These are phyloP conservation scores for Hymenochirus boettgeri DNA, from an alignment of 2,113 vertebrate genomes.

Conservation along the genomic window DNA sequence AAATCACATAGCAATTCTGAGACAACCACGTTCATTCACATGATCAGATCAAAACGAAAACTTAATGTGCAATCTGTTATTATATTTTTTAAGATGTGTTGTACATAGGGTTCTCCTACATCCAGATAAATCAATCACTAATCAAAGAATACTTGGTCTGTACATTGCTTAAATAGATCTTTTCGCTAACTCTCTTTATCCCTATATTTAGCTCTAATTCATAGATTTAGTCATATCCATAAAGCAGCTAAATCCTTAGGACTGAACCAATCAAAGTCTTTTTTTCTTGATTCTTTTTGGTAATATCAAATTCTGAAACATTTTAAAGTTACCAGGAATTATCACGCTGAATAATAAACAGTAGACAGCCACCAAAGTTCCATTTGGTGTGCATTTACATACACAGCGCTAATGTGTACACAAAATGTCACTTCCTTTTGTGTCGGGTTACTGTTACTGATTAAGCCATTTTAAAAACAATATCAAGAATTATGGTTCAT, in stretches of 20 bases:
- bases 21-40: not conserved
- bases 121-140: not conserved
- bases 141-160: not conserved
- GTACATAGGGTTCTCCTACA: not conserved
- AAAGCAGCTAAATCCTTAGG: not conserved
- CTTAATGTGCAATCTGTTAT: not conserved
- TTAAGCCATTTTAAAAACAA: not conserved
- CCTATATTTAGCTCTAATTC: not conserved
- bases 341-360: not conserved
- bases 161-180: not conserved
- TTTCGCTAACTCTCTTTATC: not conserved
- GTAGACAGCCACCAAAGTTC: not conserved
- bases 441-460: not conserved
- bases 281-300: not conserved
- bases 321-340: not conserved
- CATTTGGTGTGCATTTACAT: not conserved
- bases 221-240: not conserved
- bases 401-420: not conserved
- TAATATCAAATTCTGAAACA: no score
- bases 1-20: not conserved
- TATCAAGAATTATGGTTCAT: not conserved
- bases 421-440: not conserved
- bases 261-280: not conserved
- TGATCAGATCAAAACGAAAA: slow-evolving; percentile 3
- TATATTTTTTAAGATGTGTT: not conserved